Base-by-base conservation (phyloP, 53 echinoderm and acorn worm genomes). In the Actinopyga echinites region DNA sequence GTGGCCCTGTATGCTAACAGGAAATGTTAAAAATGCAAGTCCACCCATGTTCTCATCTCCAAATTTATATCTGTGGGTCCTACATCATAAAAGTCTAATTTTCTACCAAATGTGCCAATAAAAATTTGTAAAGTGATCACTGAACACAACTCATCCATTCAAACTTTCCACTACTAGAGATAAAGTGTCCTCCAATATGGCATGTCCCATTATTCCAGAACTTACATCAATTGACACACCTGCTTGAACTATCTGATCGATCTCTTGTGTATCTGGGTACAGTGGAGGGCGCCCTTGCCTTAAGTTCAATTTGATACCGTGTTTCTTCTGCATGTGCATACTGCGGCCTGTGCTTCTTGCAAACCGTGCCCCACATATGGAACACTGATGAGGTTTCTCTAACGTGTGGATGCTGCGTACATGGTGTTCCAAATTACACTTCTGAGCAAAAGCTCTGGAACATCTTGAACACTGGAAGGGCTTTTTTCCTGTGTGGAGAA, bases 401-500 rank as follows among this genome's bases (percentile, higher is more conserved):
- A n/a, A 21, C 3, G 32, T 53, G 10, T 77, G 77, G 77, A 77
- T 77, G 64, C 62, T 83, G 19, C 56, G 56, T 9, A 71, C 20
- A n/a, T 65, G 65, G 28, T 64, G 45, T 21, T 23, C 45, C 34
- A 64, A 40, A 25, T 64, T 55, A 56, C 68, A 37, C 83, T 65
- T 67, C 17, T 55, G 65, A 44, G 67, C 65, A 52, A 83, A 64
- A 33, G 65, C 22, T 44, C 40, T 42, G 5, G 83, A 34, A 20
- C 65, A 57, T 17, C 35, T 56, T 34, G 30, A 13, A 30, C 77
- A 77, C 32, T 77, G 24, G 15, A 45, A 55, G 53, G 77, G 74
- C 30, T 69, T 78, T 84, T 49, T 24, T 82, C 93, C 93, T 0
- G 88, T 85, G 65, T 93, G 93, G 8, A 90, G 65, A 31, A 87